Percentiles rank a stretch among this genome's conserved stretches.
These are phyloP conservation scores for Vulpes vulpes DNA, from an alignment of 2,113 vertebrate species.

Conservation along the genomic window DNA sequence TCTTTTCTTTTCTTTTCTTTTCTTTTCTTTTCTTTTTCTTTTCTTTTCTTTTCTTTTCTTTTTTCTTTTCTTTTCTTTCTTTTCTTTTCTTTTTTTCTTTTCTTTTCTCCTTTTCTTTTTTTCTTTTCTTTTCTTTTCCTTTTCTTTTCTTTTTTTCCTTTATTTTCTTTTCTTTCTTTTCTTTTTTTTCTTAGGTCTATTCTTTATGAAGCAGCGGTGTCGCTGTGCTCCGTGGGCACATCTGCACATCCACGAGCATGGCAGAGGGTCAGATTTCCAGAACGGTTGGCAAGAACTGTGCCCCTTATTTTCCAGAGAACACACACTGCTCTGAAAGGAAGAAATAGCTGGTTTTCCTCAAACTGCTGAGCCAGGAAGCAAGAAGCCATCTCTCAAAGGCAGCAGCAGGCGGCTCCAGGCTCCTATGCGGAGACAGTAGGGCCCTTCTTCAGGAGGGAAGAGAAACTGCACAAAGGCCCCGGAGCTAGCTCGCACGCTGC, in stretches of 20 bases:
- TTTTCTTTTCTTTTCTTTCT: no score
- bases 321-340: not conserved
- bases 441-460: not conserved
- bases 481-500: fast-evolving
- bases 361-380: not conserved
- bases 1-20: no score
- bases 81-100: no score
- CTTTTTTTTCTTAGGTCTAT: no score
- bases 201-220: slow-evolving; percentile 43
- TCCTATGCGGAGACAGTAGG: not conserved
- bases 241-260: not conserved
- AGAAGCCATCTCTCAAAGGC: not conserved
- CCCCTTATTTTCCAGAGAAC: not conserved
- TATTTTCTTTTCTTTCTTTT: no score
- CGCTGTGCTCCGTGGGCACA: not conserved
- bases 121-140: no score
- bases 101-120: no score
- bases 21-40: no score
- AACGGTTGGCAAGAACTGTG: slow-evolving; percentile 56
- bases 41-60: no score
- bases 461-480: not conserved
- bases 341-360: not conserved
- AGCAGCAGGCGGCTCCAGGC: not conserved
- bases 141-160: no score
- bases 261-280: slow-evolving; percentile 63